These are phyloP conservation scores for Lithosia quadra DNA, from an alignment of 2,888 invertebrate genomes.

Conservation along the genomic window DNA sequence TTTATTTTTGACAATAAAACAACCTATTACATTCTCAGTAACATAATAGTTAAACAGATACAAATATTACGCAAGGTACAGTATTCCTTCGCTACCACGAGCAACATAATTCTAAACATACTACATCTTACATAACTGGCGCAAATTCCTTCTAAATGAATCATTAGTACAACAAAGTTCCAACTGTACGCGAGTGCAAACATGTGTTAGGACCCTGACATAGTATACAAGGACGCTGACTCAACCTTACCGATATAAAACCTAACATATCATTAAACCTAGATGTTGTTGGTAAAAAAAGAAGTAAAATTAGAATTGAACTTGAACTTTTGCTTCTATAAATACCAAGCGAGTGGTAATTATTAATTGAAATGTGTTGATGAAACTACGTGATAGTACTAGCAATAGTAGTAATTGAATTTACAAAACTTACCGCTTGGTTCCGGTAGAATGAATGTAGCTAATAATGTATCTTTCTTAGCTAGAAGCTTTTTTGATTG, in stretches of 20 bases:
- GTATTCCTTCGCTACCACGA: neutral
- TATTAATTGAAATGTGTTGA: slow-evolving; percentile 13
- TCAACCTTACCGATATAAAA: slow-evolving; percentile 54
- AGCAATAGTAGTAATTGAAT: too few relatives aligned
- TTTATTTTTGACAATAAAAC: neutral
- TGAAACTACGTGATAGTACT: neutral
- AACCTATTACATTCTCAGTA: neutral
- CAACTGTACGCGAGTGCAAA: slow-evolving; percentile 42
- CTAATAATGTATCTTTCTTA: neutral
- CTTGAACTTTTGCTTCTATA: slow-evolving; percentile 14
- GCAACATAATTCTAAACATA: slow-evolving; percentile 44
- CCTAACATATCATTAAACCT: slow-evolving; percentile 23
- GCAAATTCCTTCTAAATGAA: slow-evolving; percentile 42
- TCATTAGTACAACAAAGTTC: slow-evolving; percentile 53
- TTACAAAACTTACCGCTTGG: neutral
- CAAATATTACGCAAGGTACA: slow-evolving; percentile 6
- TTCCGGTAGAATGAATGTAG: neutral
- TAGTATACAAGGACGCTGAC: slow-evolving; percentile 67
- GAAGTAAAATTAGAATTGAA: slow-evolving; percentile 12
- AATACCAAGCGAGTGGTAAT: slow-evolving; percentile 16
- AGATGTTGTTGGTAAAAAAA: slow-evolving; percentile 9
- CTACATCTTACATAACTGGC: slow-evolving; percentile 42
- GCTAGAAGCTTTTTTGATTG: too few relatives aligned
- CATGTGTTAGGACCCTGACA: slow-evolving; percentile 55
- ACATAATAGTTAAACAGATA: neutral